Conservation (phyloP, 2,113 vertebrate genomes). For the Bos indicus region DNA sequence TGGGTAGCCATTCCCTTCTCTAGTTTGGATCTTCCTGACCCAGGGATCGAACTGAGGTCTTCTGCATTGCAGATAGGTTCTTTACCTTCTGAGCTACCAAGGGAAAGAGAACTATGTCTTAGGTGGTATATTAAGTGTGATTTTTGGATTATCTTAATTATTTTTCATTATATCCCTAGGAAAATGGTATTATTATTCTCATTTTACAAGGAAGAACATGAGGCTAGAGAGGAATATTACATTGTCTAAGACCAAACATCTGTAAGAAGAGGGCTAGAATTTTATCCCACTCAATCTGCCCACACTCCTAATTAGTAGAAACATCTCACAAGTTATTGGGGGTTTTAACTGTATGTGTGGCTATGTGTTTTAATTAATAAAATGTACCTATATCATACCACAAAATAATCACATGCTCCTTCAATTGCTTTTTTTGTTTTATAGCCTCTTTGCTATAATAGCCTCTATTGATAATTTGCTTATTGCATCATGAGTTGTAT, state of each 20-base stretch:
- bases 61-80: neutral
- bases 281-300: neutral
- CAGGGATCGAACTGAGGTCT: neutral
- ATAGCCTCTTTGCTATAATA: neutral
- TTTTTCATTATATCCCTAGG: neutral
- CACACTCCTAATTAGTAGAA: neutral
- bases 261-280: neutral
- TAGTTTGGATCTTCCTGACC: neutral
- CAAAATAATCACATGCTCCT: neutral
- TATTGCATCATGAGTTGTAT: neutral
- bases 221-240: neutral
- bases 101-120: neutral
- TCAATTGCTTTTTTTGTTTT: neutral
- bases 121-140: neutral
- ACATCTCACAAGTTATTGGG: neutral
- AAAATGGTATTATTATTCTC: neutral
- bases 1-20: neutral
- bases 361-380: neutral
- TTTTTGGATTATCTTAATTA: neutral
- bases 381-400: neutral
- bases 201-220: neutral
- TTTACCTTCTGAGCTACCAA: neutral
- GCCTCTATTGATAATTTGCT: neutral
- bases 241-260: neutral
- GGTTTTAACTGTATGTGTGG: neutral